These are phyloP conservation scores for Drosophila nigritarsus DNA, from an alignment of 2,888 invertebrate genomes.

Conservation along the genomic window DNA sequence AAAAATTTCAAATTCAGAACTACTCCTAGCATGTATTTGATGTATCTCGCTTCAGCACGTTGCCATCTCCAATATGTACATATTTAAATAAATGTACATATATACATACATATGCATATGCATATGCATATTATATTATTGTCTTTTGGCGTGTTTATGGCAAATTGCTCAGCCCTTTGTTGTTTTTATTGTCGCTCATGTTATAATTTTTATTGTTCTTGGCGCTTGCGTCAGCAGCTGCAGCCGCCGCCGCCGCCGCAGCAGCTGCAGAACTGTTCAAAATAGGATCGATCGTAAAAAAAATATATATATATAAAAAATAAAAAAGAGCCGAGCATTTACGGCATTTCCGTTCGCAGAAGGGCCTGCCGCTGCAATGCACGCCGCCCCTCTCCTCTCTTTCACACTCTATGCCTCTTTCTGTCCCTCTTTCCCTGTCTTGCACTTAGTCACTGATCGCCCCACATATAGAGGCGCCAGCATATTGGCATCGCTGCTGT, in stretches of 20 bases:
- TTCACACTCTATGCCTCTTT: background rate
- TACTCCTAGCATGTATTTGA: background rate
- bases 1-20: background rate
- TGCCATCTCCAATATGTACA: constrained; percentile 24
- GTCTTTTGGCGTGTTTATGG: constrained; percentile 76
- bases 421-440: constrained; percentile 9
- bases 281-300: constrained; percentile 53
- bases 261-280: constrained; percentile 53
- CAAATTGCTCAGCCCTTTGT: constrained; percentile 64
- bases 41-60: constrained; percentile 14
- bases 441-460: constrained; percentile 66
- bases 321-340: constrained; percentile 35
- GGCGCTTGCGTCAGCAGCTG: constrained; percentile 74
- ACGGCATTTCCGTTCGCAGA: constrained; percentile 66
- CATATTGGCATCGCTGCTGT: constrained; percentile 33
- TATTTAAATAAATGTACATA: background rate
- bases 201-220: constrained; percentile 34
- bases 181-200: constrained; percentile 33
- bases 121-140: constrained; percentile 57
- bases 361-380: constrained; percentile 38
- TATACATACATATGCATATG: constrained; percentile 26
- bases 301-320: constrained; percentile 22
- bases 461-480: constrained; percentile 75
- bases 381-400: constrained; percentile 6
- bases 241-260: constrained; percentile 53